Conservation (phyloP, 2,888 invertebrate species). For the Chalcosyrphus nemorum region DNA sequence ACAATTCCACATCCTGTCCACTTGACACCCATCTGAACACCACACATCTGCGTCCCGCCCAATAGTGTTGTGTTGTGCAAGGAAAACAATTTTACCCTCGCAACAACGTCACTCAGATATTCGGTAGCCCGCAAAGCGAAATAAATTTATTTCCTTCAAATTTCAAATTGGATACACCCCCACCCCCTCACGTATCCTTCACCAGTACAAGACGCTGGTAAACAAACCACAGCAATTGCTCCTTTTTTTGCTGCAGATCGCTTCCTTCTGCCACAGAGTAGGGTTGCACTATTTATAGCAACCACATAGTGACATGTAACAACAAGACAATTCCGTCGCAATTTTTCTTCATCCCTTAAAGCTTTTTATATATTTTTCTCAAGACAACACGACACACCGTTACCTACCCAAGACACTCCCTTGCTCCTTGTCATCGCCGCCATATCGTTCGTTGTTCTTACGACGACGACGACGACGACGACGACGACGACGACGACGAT, state of each 20-base stretch:
- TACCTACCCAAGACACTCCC: no score
- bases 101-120: constrained; percentile 54
- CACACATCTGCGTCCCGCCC: constrained; percentile 7
- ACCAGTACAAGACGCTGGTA: no score
- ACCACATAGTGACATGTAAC: constrained; percentile 64
- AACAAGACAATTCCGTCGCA: constrained; percentile 62
- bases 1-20: constrained; percentile 48
- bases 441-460: constrained; percentile 4
- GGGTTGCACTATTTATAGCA: constrained; percentile 48
- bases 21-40: constrained; percentile 8
- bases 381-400: constrained; percentile 7
- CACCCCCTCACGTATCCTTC: neutral
- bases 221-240: constrained; percentile 46
- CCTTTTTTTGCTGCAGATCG: constrained; percentile 5
- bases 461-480: no score
- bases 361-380: constrained; percentile 22
- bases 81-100: constrained; percentile 41
- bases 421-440: constrained; percentile 4
- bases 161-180: constrained; percentile 45
- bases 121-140: constrained; percentile 61
- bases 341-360: constrained; percentile 64
- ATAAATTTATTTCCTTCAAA: constrained; percentile 65
- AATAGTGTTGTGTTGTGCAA: neutral
- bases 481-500: no score
- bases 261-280: neutral